phyloP scores from a whole-genome alignment of 1,140 invertebrate species.

The Drosophila watanabei region DNA sequence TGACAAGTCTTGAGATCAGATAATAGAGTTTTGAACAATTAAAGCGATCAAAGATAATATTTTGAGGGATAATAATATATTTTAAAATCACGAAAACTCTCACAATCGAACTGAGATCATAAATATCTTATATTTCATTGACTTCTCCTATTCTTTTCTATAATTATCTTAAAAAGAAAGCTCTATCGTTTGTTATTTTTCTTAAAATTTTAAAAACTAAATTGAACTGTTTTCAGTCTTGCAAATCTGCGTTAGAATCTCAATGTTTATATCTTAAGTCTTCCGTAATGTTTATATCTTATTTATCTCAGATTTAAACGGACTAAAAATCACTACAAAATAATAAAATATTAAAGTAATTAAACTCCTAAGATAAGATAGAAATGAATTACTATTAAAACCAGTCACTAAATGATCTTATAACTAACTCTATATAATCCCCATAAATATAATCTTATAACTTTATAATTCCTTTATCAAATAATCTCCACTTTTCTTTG shows the following conservation, averaged over 20 bases:
- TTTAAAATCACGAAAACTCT: background rate
- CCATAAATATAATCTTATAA: no score
- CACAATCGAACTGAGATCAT: background rate
- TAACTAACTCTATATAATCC: no score
- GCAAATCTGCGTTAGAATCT: no score
- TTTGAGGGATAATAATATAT: background rate
- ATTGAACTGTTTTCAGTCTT: no score
- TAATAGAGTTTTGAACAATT: background rate
- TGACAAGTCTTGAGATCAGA: slow-evolving; percentile 1
- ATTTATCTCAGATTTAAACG: background rate
- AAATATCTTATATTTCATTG: background rate
- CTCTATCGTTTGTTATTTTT: no score
- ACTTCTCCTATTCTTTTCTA: background rate
- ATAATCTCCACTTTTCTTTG: no score
- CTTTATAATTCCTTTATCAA: no score
- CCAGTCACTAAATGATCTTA: no score
- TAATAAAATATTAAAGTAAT: background rate
- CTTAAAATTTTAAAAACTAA: no score
- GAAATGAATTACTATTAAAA: background rate
- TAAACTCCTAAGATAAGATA: background rate
- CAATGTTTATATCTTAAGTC: no score
- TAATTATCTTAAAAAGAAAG: background rate
- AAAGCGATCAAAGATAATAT: background rate
- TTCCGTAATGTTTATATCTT: no score
- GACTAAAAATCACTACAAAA: background rate